Conservation (phyloP, 2,113 vertebrate species). For the Hemicordylus capensis region DNA sequence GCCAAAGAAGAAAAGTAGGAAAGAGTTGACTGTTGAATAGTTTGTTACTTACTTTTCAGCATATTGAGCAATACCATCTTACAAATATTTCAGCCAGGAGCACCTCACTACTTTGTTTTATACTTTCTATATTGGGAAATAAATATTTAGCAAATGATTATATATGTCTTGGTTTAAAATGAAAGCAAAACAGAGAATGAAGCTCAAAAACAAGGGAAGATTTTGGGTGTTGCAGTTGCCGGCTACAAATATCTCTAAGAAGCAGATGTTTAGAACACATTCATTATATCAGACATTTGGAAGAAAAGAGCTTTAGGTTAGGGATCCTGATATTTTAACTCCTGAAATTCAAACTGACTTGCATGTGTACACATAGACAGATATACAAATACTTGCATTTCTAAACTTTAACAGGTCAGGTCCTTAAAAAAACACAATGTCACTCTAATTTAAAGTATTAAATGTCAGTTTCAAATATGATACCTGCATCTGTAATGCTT, state of each 20-base stretch:
- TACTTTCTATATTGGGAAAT: slow-evolving; percentile 32
- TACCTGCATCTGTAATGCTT: background rate
- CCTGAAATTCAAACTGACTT: background rate
- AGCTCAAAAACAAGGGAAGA: background rate
- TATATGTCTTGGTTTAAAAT: background rate
- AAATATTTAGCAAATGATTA: fast-evolving
- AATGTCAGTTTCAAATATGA: background rate
- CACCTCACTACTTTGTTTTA: background rate
- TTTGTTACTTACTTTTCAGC: slow-evolving; percentile 23
- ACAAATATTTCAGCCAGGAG: slow-evolving; percentile 32
- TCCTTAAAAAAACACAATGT: background rate
- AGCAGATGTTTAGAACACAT: background rate
- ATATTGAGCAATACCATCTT: slow-evolving; percentile 3
- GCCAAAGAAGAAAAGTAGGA: too few species aligned
- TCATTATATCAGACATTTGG: background rate
- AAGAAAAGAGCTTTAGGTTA: background rate
- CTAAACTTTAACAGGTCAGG: background rate
- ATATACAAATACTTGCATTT: background rate
- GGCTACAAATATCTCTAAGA: background rate
- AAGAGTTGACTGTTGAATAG: background rate
- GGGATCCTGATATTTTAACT: background rate
- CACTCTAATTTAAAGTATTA: background rate
- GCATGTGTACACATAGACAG: too few species aligned
- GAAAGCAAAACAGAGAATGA: background rate
- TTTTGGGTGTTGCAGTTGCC: background rate